Evolutionary conservation across 2,888 invertebrate genomes (phyloP).

Genomic region (Phalangium opilio): DNA sequence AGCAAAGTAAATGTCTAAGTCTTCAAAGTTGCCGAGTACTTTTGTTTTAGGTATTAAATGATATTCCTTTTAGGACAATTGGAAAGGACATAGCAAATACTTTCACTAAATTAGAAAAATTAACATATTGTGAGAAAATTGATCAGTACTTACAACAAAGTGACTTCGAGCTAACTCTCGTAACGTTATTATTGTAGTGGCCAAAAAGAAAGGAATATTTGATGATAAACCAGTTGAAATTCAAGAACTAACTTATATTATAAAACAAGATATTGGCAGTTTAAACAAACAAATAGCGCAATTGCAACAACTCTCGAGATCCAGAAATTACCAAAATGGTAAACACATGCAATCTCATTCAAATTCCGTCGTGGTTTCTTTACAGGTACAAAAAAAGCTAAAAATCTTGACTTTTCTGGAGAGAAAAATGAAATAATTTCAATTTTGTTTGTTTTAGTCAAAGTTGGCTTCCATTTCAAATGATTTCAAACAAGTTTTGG

Average conservation of each 20-base stretch:
- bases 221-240: slow-evolving; percentile 93
- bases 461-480: slow-evolving; percentile 92
- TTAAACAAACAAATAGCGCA: slow-evolving; percentile 95
- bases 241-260: slow-evolving; percentile 90
- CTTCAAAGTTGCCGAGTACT: too few relatives aligned
- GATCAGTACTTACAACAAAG: neutral
- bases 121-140: slow-evolving; percentile 67
- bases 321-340: slow-evolving; percentile 33
- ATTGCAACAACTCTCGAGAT: slow-evolving; percentile 33
- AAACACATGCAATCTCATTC: slow-evolving; percentile 79
- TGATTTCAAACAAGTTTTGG: slow-evolving; percentile 91
- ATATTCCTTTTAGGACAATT: slow-evolving; percentile 48
- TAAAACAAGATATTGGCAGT: slow-evolving; percentile 87
- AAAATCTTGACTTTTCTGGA: slow-evolving; percentile 3
- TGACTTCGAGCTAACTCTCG: slow-evolving; percentile 25
- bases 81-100: slow-evolving; percentile 91
- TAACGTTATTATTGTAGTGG: slow-evolving; percentile 54
- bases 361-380: slow-evolving; percentile 75
- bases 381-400: slow-evolving; percentile 44
- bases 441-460: slow-evolving; percentile 37
- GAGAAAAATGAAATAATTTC: neutral
- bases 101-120: slow-evolving; percentile 88
- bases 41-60: neutral
- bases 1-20: slow-evolving; percentile 46
- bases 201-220: slow-evolving; percentile 92